Evolutionary conservation across 2,888 invertebrate genomes (phyloP), one percentile per base, ranked within the genome.

Genomic region (Sepioteuthis lessoniana): DNA sequence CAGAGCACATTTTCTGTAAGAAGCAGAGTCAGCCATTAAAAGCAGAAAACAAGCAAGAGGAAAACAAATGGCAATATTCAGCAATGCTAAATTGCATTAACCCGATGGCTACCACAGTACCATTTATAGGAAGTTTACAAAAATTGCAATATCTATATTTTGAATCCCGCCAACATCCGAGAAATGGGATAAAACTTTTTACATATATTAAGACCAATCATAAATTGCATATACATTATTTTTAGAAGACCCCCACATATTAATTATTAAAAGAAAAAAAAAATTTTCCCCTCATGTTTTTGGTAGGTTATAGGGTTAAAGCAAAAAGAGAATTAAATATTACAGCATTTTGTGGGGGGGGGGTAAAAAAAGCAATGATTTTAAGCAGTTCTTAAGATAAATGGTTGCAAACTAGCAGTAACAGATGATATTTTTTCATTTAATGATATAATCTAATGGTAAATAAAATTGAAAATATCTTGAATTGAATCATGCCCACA

Each of bases 1-100:
- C 95, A 98, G 98, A 55, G 99, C 99, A 97, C 99, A 99, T 94
- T 96, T 96, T 94, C 97, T 97, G 95, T 35, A 95, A 95, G 93
- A 94, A 76, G 76, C 76, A 76, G 25, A 76, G 76, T 76, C 76
- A 35, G 76, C 76, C 76, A 76, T 76, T 76, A 76, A 76, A 76
- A 76, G 76, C 76, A 76, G 76, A 76, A 76, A 76, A 76, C 76
- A 76, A 76, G 76, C 76, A 76, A 76, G n/a, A 76, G 1, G 16
- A 76, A 76, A 50, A 46, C 94, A 76, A 46, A 94, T n/a, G 90
- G 42, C 46, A 25, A 92, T 13, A 90, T 42, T 5, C 37, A 38
- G n/a, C 55, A 25, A 93, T 37, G 35, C 42, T 31, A 42, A 55
- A 42, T 42, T 42, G 42, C 42, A 5, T 42, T 42, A 42, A 42